Evolutionary conservation across 2,113 vertebrate genomes (phyloP).

Genomic region (Prunella fulvescens): DNA sequence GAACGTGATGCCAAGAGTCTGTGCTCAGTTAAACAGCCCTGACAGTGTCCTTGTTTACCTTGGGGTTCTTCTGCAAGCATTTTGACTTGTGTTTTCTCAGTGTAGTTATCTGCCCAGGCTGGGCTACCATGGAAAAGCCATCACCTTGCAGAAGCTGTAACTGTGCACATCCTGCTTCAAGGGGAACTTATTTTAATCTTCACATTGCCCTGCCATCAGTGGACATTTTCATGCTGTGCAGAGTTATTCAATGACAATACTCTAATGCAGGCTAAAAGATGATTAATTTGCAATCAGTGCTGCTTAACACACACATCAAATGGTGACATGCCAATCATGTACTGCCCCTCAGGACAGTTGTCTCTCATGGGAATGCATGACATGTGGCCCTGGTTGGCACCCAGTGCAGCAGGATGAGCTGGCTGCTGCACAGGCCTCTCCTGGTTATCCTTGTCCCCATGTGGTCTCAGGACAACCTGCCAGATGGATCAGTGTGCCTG

Average conservation of each 20-base stretch:
- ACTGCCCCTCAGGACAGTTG: neutral
- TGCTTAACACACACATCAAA: neutral
- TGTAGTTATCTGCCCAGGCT: neutral
- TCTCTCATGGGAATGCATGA: fast-evolving
- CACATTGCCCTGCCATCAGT: neutral
- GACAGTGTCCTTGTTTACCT: neutral
- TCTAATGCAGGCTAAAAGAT: neutral
- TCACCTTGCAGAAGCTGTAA: neutral
- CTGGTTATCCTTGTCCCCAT: neutral
- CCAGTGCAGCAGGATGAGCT: neutral
- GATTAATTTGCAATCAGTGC: neutral
- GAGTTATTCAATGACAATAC: neutral
- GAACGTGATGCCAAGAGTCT: neutral
- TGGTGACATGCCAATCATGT: fast-evolving
- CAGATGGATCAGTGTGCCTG: fast-evolving
- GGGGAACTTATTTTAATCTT: neutral
- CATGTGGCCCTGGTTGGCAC: fast-evolving
- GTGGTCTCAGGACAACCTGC: neutral
- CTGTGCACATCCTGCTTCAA: neutral
- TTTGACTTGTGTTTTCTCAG: neutral
- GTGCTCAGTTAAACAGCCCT: neutral
- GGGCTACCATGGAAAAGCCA: neutral
- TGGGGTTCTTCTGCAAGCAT: neutral
- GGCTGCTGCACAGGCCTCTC: neutral
- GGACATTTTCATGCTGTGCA: neutral